phyloP scores from a whole-genome alignment of 2,888 invertebrate species.

The Trachelus stipa region DNA sequence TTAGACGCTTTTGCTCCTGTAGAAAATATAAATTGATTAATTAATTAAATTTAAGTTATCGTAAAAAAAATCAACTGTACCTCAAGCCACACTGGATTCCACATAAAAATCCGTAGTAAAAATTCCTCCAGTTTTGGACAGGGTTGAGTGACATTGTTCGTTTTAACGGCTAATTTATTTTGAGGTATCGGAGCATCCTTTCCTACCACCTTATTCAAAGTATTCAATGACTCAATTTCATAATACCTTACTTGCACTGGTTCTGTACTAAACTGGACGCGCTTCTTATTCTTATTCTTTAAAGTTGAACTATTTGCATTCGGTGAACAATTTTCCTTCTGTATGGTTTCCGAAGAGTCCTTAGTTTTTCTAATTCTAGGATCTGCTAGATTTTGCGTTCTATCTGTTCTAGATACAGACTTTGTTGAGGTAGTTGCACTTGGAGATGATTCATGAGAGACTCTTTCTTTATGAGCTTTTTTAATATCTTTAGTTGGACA shows the following conservation, averaged over 20 bases:
- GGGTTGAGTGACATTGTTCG: slow-evolving; percentile 39
- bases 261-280: slow-evolving; percentile 16
- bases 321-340: slow-evolving; percentile 20
- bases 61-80: slow-evolving; percentile 30
- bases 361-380: slow-evolving; percentile 29
- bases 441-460: not conserved
- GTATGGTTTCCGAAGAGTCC: not conserved
- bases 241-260: slow-evolving; percentile 28
- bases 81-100: slow-evolving; percentile 77
- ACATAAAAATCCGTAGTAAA: slow-evolving; percentile 71
- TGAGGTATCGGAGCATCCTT: slow-evolving; percentile 52
- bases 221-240: slow-evolving; percentile 41
- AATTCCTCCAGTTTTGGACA: slow-evolving; percentile 62
- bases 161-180: slow-evolving; percentile 20
- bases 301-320: slow-evolving; percentile 32
- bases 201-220: slow-evolving; percentile 42
- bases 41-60: not conserved
- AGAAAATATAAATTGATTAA: slow-evolving; percentile 8
- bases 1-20: slow-evolving; percentile 67
- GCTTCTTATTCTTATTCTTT: slow-evolving; percentile 48
- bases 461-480: not conserved
- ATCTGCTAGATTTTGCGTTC: slow-evolving; percentile 11
- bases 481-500: not conserved
- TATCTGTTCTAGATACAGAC: not conserved
- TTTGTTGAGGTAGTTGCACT: not conserved